These are phyloP conservation scores for Equus quagga DNA, from an alignment of 2,113 vertebrate genomes.

Conservation along the genomic window DNA sequence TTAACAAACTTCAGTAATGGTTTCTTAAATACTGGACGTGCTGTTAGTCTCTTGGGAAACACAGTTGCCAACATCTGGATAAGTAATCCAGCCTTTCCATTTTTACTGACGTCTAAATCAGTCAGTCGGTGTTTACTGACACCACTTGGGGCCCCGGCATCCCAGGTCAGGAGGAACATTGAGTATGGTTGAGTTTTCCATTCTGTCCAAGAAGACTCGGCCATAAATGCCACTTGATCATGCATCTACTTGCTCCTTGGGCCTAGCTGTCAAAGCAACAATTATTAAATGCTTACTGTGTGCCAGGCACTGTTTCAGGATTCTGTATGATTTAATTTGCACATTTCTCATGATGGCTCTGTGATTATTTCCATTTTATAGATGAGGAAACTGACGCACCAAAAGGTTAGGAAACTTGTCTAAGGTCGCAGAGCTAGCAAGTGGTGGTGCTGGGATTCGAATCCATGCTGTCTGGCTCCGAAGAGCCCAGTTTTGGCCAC, in stretches of 20 bases:
- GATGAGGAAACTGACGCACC: not conserved
- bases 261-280: not conserved
- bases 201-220: not conserved
- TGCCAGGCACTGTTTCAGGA: not conserved
- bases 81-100: not conserved
- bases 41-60: not conserved
- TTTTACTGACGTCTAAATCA: conserved; percentile 32
- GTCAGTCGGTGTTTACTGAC: not conserved
- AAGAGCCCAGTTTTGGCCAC: not conserved
- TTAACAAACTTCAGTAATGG: not conserved
- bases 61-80: conserved; percentile 15
- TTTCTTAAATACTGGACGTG: not conserved
- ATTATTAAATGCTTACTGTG: not conserved
- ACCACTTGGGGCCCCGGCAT: not conserved
- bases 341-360: not conserved
- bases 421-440: not conserved
- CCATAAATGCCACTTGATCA: not conserved
- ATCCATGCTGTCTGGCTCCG: not conserved
- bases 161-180: not conserved
- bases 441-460: not conserved
- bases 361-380: not conserved
- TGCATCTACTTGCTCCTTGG: not conserved
- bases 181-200: not conserved
- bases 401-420: not conserved
- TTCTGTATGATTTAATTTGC: not conserved